These are phyloP conservation scores for Chelonus insularis DNA, from an alignment of 1,140 invertebrate species.

Conservation along the genomic window DNA sequence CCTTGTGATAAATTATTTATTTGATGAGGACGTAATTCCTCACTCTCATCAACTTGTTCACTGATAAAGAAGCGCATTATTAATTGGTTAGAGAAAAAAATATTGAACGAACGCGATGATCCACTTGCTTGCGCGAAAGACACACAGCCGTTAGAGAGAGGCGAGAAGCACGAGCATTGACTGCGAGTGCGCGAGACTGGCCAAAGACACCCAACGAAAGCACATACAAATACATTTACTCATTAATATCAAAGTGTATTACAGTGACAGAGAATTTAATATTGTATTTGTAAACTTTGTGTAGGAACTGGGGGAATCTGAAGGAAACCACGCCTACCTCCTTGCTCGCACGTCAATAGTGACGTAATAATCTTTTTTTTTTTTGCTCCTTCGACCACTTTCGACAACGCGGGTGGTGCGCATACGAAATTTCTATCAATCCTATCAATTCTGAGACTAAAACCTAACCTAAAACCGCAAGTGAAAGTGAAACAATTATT, in stretches of 20 bases:
- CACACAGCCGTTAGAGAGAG: neutral
- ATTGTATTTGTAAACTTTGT: neutral
- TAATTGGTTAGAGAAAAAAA: constrained; percentile 23
- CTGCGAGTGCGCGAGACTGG: too few relatives aligned
- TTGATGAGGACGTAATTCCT: constrained; percentile 17
- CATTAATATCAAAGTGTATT: neutral
- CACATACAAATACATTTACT: neutral
- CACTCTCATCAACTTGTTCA: constrained; percentile 18
- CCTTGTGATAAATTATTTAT: neutral
- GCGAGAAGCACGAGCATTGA: neutral
- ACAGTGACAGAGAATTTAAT: neutral
- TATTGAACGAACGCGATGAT: constrained; percentile 20
- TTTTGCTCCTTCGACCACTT: neutral
- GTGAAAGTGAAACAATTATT: too few relatives aligned
- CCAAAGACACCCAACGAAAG: neutral
- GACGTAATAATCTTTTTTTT: constrained; percentile 26
- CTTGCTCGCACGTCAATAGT: constrained; percentile 37
- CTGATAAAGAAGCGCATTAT: constrained; percentile 23
- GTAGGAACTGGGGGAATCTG: neutral
- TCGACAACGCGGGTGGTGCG: too few relatives aligned
- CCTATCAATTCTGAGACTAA: too few relatives aligned
- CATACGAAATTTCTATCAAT: too few relatives aligned
- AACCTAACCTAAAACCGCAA: too few relatives aligned
- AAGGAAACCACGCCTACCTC: constrained; percentile 37
- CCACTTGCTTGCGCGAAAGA: constrained; percentile 1